Conservation (phyloP, 2,113 vertebrate species). For the Xiphorhynchus elegans region DNA sequence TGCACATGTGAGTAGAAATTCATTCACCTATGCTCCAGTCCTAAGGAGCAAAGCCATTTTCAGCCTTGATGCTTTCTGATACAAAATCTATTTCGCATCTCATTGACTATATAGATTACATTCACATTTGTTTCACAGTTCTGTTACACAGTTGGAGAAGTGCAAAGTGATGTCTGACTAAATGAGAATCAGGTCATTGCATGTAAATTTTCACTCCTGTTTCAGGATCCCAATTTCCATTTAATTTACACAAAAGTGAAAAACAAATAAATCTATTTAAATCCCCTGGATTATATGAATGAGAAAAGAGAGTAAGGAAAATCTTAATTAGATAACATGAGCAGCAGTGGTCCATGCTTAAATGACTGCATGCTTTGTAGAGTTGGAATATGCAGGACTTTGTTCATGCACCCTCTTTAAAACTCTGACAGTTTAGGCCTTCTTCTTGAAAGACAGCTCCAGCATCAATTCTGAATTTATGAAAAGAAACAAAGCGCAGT, state of each 20-base stretch:
- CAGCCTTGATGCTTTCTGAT: slow-evolving; percentile 17
- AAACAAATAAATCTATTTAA: background rate
- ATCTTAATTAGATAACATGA: background rate
- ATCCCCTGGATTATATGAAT: background rate
- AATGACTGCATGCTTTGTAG: background rate
- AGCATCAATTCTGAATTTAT: background rate
- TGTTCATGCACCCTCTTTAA: background rate
- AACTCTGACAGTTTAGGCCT: background rate
- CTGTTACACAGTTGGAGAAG: background rate
- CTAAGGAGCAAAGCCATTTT: slow-evolving; percentile 19
- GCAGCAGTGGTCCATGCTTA: background rate
- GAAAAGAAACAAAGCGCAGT: background rate
- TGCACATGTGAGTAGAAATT: background rate
- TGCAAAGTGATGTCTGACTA: background rate
- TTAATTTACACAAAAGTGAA: background rate
- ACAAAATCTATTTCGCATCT: slow-evolving; percentile 30
- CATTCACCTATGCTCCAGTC: background rate
- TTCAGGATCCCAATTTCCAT: background rate
- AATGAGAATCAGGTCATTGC: background rate
- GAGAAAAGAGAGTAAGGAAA: background rate
- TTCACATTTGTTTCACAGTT: background rate
- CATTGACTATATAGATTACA: background rate
- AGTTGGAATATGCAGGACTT: background rate
- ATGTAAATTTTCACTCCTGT: background rate
- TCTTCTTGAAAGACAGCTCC: slow-evolving; percentile 4